Base-by-base conservation (phyloP, 2,113 vertebrate species). In the Butorides virescens region DNA sequence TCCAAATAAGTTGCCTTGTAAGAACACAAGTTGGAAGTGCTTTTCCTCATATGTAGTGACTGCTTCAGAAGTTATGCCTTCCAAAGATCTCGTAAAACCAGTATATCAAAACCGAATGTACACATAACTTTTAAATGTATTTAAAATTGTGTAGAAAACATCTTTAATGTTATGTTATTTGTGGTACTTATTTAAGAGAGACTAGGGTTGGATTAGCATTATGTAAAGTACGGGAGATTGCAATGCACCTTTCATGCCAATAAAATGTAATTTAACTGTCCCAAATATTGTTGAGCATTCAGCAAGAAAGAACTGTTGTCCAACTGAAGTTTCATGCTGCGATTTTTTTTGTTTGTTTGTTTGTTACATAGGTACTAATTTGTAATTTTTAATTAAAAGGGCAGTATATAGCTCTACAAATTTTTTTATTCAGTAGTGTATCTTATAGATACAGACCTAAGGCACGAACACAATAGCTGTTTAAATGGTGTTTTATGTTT, bases 401-500 rank as follows among this genome's bases (percentile, higher is more conserved):
- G 97, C 97, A 95, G 82, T 96, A 95, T 97, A 97, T 97, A 98
- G 97, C 98, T 97, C 96, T 97, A 96, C 98, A 98, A 98, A 98
- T 97, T 97, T 98, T 98, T 98, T 98, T 98, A 98, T 98, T 98
- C 98, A 84, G 98, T 98, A 98, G 98, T 99, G 99, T 99, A 99
- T 99, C 99, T 99, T 99, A 99, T 99, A 99, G 99, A 99, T 99
- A 99, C 99, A 99, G 97, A 98, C 98, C 97, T 98, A 98, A 98
- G 98, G 98, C 99, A 99, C 98, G 98, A 98, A 98, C 98, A 98
- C 96, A 98, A 97, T 98, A 98, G 98, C 98, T 98, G 98, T 97
- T 98, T 98, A 98, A 98, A 98, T 98, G 98, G 97, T 99, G 98
- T 98, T 98, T 99, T 99, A 99, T 99, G 98, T 98, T 98, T 98